These are phyloP conservation scores for Phrynocephalus forsythii DNA, from an alignment of 2,797 vertebrate species.

Conservation along the genomic window DNA sequence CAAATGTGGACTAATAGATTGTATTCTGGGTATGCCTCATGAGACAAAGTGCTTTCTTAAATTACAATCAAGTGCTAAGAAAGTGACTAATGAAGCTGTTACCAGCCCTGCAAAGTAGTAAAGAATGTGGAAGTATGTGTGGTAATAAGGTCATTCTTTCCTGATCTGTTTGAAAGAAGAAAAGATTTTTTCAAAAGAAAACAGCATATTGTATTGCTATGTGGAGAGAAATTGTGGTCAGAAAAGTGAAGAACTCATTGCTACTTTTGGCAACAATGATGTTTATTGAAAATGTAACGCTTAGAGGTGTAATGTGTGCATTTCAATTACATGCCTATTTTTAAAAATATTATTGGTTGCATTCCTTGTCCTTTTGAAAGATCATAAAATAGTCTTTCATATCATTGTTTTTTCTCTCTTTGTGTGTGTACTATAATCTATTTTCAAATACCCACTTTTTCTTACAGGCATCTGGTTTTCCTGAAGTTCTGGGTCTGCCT, in stretches of 20 bases:
- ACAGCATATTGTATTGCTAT: conserved; percentile 7
- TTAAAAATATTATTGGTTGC: accelerated
- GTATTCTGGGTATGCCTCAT: conserved; percentile 37
- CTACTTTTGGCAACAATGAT: conserved; percentile 20
- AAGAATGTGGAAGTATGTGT: conserved; percentile 49
- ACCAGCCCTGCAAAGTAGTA: conserved; percentile 41
- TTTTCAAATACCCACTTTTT: neutral
- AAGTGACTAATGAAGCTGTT: conserved; percentile 66
- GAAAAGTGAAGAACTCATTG: conserved; percentile 27
- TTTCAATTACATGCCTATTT: neutral
- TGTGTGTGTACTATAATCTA: neutral
- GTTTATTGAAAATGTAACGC: accelerated
- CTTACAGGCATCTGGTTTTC: neutral
- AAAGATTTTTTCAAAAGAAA: conserved; percentile 32
- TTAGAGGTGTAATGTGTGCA: conserved; percentile 21
- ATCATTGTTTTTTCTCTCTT: no score
- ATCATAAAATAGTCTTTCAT: neutral
- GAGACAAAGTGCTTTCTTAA: conserved; percentile 47
- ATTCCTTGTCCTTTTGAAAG: neutral
- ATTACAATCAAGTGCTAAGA: conserved; percentile 52
- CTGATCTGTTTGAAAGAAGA: conserved; percentile 42
- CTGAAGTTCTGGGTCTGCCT: neutral
- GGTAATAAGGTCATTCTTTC: conserved; percentile 47
- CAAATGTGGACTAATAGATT: conserved; percentile 43
- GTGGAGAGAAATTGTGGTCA: neutral